A percentile compares a stretch with the other conserved stretches of the same genome.
Conservation (phyloP, 1,140 invertebrate genomes). For the Philopotamus ludificatus region DNA sequence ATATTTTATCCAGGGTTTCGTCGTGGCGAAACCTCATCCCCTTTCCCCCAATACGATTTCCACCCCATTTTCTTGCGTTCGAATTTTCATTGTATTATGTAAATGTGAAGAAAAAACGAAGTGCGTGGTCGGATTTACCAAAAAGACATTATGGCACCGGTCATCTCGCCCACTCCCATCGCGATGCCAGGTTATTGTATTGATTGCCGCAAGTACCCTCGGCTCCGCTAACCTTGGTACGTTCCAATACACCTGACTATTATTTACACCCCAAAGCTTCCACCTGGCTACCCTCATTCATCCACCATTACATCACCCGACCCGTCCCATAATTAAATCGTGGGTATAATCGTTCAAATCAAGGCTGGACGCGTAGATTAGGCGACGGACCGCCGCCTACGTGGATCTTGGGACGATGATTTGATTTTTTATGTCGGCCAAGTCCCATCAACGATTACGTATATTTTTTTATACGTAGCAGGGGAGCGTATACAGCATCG, state of each 20-base stretch:
- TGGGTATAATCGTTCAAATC: neutral
- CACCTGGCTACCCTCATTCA: neutral
- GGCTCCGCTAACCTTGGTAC: constrained; percentile 11
- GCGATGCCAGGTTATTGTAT: constrained; percentile 22
- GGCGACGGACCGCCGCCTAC: neutral
- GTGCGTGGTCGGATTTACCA: too few species aligned
- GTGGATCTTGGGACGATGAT: neutral
- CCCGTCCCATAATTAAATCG: neutral
- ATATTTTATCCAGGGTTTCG: too few species aligned
- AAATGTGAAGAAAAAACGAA: too few species aligned
- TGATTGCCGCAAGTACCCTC: constrained; percentile 1
- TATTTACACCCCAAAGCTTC: neutral
- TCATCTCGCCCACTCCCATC: too few species aligned
- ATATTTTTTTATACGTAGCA: too few species aligned
- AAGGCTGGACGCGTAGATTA: neutral
- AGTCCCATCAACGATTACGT: too few species aligned
- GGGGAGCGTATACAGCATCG: too few species aligned
- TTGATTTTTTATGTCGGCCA: neutral
- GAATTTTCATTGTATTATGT: too few species aligned
- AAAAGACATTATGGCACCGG: too few species aligned
- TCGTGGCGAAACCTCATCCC: too few species aligned
- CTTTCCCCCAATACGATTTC: too few species aligned
- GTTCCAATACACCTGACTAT: constrained; percentile 10
- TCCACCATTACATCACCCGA: neutral
- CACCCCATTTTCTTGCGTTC: too few species aligned